Evolutionary conservation across 2,797 vertebrate species (phyloP).

Genomic region (Pantherophis vulpinus): DNA sequence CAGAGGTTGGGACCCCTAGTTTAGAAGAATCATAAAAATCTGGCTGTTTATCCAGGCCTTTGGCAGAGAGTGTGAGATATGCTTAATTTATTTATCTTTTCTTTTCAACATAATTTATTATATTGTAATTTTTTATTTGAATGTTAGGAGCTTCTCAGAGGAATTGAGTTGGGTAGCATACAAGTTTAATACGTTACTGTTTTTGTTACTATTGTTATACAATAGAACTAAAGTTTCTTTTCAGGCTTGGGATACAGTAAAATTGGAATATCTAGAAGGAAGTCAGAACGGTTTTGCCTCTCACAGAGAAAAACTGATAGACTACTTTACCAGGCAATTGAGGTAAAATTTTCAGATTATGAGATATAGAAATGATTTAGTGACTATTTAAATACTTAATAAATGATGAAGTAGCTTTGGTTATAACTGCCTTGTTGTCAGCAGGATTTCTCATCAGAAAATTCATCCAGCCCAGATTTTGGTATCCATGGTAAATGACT

Average conservation of each 20-base stretch:
- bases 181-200: neutral
- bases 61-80: neutral
- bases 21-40: neutral
- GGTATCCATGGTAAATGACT: neutral
- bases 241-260: constrained; percentile 91
- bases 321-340: constrained; percentile 86
- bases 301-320: constrained; percentile 86
- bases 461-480: neutral
- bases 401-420: neutral
- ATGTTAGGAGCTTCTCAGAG: neutral
- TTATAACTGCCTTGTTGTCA: neutral
- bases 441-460: neutral
- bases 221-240: constrained; percentile 22
- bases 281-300: constrained; percentile 66
- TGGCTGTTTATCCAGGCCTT: neutral
- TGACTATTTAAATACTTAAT: neutral
- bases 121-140: neutral
- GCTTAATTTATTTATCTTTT: neutral
- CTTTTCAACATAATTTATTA: neutral
- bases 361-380: neutral
- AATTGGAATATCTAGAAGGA: constrained; percentile 83
- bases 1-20: neutral
- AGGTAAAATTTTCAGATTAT: constrained; percentile 68
- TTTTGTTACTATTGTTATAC: neutral
- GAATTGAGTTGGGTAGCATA: no score